These are phyloP conservation scores for Erythrocercus mccallii DNA, from an alignment of 2,113 vertebrate genomes.

Conservation along the genomic window DNA sequence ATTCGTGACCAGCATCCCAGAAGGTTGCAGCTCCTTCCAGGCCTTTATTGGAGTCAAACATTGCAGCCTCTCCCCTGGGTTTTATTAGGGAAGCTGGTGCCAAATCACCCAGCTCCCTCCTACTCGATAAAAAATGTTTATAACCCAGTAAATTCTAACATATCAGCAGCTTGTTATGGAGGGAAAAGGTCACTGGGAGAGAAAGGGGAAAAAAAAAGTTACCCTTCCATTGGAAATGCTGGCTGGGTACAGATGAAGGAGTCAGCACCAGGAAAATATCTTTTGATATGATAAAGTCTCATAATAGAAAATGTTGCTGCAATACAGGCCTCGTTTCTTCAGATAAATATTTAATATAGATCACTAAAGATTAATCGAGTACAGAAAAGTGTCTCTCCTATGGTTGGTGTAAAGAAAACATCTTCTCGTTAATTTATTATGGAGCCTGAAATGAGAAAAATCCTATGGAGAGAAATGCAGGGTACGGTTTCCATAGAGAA, in stretches of 20 bases:
- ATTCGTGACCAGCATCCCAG: constrained; percentile 10
- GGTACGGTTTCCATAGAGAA: constrained; percentile 62
- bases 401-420: constrained; percentile 64
- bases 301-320: constrained; percentile 76
- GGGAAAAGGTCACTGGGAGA: constrained; percentile 62
- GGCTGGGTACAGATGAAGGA: constrained; percentile 57
- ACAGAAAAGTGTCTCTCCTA: constrained; percentile 62
- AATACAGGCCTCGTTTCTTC: constrained; percentile 73
- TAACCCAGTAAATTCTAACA: constrained; percentile 70
- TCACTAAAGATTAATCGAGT: constrained; percentile 78
- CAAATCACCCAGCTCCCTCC: constrained; percentile 53
- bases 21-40: neutral
- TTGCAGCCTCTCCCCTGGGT: constrained; percentile 21
- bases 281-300: constrained; percentile 75
- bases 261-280: constrained; percentile 60
- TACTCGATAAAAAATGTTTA: constrained; percentile 74
- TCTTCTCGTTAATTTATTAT: constrained; percentile 71
- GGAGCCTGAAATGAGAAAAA: constrained; percentile 66
- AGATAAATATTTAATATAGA: constrained; percentile 85
- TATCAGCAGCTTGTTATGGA: constrained; percentile 72
- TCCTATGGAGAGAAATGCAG: constrained; percentile 47
- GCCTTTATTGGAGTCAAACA: constrained; percentile 60
- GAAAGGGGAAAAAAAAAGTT: constrained; percentile 20
- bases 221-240: constrained; percentile 69
- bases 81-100: constrained; percentile 61